These are phyloP conservation scores for Empis livida DNA, from an alignment of 2,888 invertebrate species.

Conservation along the genomic window DNA sequence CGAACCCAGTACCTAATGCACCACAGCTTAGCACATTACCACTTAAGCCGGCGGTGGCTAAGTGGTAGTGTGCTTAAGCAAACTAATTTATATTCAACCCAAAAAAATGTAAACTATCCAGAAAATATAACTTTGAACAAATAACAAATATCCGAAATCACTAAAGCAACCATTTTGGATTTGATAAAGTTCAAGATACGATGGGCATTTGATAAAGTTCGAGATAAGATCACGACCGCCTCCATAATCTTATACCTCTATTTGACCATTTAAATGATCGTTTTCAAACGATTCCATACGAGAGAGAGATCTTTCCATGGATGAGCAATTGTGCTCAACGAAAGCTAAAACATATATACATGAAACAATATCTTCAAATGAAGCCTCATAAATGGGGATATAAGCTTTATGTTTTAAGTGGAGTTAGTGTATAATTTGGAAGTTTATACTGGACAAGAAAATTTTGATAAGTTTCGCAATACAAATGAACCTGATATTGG, in stretches of 20 bases:
- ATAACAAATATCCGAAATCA: too few relatives aligned
- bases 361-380: background rate
- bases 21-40: too few relatives aligned
- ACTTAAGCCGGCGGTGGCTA: too few relatives aligned
- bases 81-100: too few relatives aligned
- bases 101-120: too few relatives aligned
- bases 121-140: too few relatives aligned
- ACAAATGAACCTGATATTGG: constrained; percentile 10
- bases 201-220: too few relatives aligned
- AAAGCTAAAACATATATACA: background rate
- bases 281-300: background rate
- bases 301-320: background rate
- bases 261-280: too few relatives aligned
- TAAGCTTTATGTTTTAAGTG: constrained; percentile 11
- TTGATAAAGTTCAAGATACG: too few relatives aligned
- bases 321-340: background rate
- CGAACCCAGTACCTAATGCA: too few relatives aligned
- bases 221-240: background rate
- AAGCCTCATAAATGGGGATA: constrained; percentile 14
- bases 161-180: too few relatives aligned
- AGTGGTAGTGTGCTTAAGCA: too few relatives aligned
- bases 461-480: constrained; percentile 1
- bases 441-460: constrained; percentile 9
- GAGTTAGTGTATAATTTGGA: constrained; percentile 11
- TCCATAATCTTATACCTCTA: background rate